phyloP scores from a whole-genome alignment of 2,113 vertebrate species.

The Craseonycteris thonglongyai region DNA sequence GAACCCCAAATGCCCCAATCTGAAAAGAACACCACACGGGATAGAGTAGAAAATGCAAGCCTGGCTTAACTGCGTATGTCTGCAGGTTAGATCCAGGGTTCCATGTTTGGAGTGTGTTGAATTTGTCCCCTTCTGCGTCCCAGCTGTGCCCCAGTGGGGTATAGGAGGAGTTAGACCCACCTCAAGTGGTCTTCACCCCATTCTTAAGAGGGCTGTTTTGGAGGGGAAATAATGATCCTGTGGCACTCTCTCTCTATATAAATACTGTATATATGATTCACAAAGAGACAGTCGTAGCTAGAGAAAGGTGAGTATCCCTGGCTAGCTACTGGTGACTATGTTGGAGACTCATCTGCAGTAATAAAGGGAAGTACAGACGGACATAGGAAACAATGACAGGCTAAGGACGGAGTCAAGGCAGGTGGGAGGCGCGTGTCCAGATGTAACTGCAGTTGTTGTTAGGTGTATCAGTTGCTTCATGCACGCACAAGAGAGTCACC shows the following conservation, averaged over 20 bases:
- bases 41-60: neutral
- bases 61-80: neutral
- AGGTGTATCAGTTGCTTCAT: conserved; percentile 82
- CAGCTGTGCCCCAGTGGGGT: neutral
- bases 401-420: conserved; percentile 81
- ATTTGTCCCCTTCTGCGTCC: neutral
- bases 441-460: conserved; percentile 84
- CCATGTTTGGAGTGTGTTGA: neutral
- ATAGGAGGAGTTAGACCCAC: neutral
- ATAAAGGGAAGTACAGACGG: conserved; percentile 78
- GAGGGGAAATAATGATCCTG: conserved; percentile 46
- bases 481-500: conserved; percentile 77
- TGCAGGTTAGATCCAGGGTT: neutral
- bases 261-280: conserved; percentile 84
- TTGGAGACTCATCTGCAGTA: conserved; percentile 67
- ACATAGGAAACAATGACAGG: conserved; percentile 81
- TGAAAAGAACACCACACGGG: neutral
- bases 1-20: neutral
- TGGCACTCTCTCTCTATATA: conserved; percentile 82
- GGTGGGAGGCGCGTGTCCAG: conserved; percentile 79
- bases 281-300: conserved; percentile 78
- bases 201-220: neutral
- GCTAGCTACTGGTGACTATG: conserved; percentile 67
- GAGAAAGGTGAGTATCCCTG: conserved; percentile 76
- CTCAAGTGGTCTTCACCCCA: neutral